A percentile compares a stretch with the other conserved stretches of the same genome.
Conservation (phyloP, 2,888 invertebrate genomes). For the Elaeidobius kamerunicus region DNA sequence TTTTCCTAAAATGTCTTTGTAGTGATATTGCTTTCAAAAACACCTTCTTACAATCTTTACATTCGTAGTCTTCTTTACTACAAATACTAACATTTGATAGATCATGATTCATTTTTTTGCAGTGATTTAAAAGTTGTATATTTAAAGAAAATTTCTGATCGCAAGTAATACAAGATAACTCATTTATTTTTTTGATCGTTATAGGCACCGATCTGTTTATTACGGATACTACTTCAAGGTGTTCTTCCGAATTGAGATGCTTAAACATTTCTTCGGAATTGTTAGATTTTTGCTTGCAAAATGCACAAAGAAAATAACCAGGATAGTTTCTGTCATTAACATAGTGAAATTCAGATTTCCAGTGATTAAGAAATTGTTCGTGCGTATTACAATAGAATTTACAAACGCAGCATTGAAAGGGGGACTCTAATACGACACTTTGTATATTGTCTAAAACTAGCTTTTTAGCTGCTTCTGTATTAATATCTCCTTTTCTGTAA, state of each 20-base stretch:
- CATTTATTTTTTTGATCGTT: constrained; percentile 65
- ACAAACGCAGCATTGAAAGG: constrained; percentile 83
- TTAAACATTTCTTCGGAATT: constrained; percentile 63
- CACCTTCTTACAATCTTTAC: constrained; percentile 59
- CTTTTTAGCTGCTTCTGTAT: constrained; percentile 55
- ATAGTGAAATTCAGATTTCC: constrained; percentile 65
- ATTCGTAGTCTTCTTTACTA: constrained; percentile 59
- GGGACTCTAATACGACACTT: constrained; percentile 75
- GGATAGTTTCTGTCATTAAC: constrained; percentile 51
- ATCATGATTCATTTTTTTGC: constrained; percentile 50
- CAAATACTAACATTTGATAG: constrained; percentile 29
- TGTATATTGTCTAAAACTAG: constrained; percentile 75
- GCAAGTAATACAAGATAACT: constrained; percentile 66
- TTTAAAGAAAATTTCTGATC: constrained; percentile 69
- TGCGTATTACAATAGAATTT: constrained; percentile 80
- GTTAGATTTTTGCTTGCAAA: constrained; percentile 68
- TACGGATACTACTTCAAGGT: constrained; percentile 69
- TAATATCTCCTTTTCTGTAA: constrained; percentile 67
- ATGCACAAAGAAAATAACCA: constrained; percentile 69
- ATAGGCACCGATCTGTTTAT: constrained; percentile 81
- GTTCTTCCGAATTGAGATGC: constrained; percentile 65
- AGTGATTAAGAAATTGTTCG: constrained; percentile 68
- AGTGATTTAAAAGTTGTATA: constrained; percentile 66
- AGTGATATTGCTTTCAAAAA: constrained; percentile 63
- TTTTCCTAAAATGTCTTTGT: constrained; percentile 63